Conservation (phyloP, 1,140 invertebrate species). For the Nasonia giraulti region DNA sequence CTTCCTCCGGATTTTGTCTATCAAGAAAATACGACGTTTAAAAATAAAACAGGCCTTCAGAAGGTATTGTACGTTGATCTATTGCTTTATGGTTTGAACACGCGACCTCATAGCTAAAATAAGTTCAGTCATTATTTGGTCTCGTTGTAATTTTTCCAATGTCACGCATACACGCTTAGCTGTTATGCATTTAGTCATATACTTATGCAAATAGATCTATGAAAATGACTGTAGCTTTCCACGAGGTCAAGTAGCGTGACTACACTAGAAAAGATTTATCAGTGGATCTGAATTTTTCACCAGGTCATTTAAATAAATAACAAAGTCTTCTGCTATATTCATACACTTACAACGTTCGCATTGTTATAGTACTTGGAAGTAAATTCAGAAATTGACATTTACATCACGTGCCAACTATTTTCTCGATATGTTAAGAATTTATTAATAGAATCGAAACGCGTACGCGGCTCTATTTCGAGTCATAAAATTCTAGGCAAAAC, state of each 20-base stretch:
- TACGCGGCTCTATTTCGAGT: no score
- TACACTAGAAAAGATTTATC: not conserved
- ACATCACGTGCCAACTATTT: no score
- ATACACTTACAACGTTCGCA: no score
- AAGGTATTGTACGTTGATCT: not conserved
- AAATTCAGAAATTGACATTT: no score
- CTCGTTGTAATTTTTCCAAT: conserved; percentile 7
- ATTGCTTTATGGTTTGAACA: not conserved
- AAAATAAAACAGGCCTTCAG: not conserved
- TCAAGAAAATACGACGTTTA: conserved; percentile 42
- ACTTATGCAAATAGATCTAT: conserved; percentile 6
- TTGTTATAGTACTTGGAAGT: no score
- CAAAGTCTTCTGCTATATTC: no score
- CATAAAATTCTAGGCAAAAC: no score
- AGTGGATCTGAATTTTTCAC: conserved; percentile 3
- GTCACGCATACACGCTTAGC: not conserved
- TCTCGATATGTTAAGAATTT: no score
- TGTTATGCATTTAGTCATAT: not conserved
- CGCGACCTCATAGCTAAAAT: not conserved
- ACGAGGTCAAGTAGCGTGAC: not conserved
- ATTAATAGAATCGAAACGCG: no score
- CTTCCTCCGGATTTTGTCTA: conserved; percentile 66
- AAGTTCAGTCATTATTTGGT: conserved; percentile 9
- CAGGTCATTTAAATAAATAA: no score
- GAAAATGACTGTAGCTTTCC: not conserved